Evolutionary conservation across 2,888 invertebrate species (phyloP), one percentile per base, ranked within the genome.

Genomic region (Pseudolycoriella hygida): DNA sequence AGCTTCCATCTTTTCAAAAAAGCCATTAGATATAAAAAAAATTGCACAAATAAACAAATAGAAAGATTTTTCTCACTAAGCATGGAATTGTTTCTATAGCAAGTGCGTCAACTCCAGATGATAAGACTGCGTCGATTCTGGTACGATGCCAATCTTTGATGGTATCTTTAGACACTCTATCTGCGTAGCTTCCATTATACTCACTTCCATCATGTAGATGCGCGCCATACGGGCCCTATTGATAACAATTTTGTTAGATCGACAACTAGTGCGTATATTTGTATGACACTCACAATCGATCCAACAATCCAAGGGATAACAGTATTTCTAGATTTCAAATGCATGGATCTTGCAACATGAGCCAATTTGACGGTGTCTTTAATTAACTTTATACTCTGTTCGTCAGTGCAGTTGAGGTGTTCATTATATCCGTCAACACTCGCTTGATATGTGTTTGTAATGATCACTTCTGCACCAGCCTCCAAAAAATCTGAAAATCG

Each of bases 41-140:
- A 14, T 32, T 34, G 12, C n/a, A n/a, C n/a, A n/a, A n/a, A n/a
- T n/a, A n/a, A n/a, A n/a, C n/a, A n/a, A n/a, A n/a, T n/a, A n/a
- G n/a, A n/a, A n/a, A n/a, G n/a, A n/a, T n/a, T n/a, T n/a, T n/a
- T n/a, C 38, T 47, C 55, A 74, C 73, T 56, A 75, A 73, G 52
- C 87, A 84, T 6, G 96, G 94, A 55, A 94, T 85, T 0, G 96
- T 96, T 65, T 96, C 94, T 53, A 94, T 67, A 2, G 89, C 92
- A 50, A 96, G 63, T 5, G 89, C 61, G 63, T 93, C 89, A 2
- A 84, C 83, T 1, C 87, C 88, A 2, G 77, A 81, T 50, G 82
- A 77, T 17, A 88, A 61, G 20, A 94, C 67, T 1, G 84, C 80
- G 54, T 77, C 72, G 25, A 94, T 76, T 40, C 92, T 73, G 0